A percentile compares a stretch with the other conserved stretches of the same genome.
phyloP scores from a whole-genome alignment of 2,113 vertebrate species.

The Merops nubicus region DNA sequence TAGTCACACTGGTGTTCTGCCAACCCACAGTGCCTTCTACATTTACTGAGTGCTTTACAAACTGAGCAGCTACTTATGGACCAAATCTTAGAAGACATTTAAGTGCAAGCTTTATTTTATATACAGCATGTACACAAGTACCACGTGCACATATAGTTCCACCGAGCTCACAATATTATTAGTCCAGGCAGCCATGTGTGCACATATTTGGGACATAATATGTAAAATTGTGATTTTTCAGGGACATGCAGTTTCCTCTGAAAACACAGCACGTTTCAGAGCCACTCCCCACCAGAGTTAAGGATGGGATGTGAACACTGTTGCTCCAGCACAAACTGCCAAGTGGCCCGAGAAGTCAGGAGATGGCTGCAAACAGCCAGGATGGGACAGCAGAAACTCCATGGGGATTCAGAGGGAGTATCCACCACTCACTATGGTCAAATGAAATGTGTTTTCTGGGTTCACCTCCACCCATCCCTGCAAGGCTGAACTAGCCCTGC shows the following conservation, averaged over 20 bases:
- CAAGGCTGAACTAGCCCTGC: not conserved
- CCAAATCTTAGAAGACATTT: not conserved
- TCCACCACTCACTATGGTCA: not conserved
- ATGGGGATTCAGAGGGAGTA: rapidly evolving
- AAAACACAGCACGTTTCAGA: not conserved
- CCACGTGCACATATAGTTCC: not conserved
- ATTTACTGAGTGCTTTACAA: not conserved
- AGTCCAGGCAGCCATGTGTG: not conserved
- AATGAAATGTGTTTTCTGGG: rapidly evolving
- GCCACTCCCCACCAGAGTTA: not conserved
- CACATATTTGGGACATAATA: not conserved
- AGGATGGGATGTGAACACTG: not conserved
- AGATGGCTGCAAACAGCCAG: not conserved
- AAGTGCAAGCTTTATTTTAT: not conserved
- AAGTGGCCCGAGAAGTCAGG: rapidly evolving
- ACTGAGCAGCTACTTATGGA: not conserved
- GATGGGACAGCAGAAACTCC: not conserved
- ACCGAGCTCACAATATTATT: not conserved
- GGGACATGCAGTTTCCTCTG: not conserved
- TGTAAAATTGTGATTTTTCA: not conserved
- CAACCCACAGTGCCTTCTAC: not conserved
- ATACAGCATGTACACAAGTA: not conserved
- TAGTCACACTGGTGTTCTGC: not conserved
- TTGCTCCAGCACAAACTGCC: not conserved
- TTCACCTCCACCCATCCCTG: not conserved